These are phyloP conservation scores for Drosophila pseudoananassae DNA, from an alignment of 1,140 invertebrate species.

Conservation along the genomic window DNA sequence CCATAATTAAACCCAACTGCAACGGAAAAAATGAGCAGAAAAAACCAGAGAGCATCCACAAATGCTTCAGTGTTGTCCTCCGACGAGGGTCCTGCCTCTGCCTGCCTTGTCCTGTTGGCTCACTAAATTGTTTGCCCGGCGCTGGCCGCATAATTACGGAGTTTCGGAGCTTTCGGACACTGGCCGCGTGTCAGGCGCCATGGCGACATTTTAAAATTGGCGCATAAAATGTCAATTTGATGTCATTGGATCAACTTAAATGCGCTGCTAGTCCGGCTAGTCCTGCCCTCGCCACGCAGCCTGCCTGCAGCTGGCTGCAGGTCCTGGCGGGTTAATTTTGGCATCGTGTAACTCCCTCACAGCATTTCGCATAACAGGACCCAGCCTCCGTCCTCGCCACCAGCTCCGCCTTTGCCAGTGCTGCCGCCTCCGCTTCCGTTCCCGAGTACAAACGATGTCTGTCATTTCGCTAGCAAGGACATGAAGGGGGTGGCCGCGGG, in stretches of 20 bases:
- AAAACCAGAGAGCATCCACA: slow-evolving; percentile 38
- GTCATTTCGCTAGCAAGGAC: slow-evolving; percentile 36
- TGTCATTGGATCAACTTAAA: slow-evolving; percentile 82
- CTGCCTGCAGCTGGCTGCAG: slow-evolving; percentile 34
- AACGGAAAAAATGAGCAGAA: slow-evolving; percentile 34
- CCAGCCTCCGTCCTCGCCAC: slow-evolving; percentile 10
- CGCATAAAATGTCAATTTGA: slow-evolving; percentile 82
- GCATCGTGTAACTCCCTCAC: slow-evolving; percentile 57
- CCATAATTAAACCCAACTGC: slow-evolving; percentile 49
- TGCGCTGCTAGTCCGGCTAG: slow-evolving; percentile 51
- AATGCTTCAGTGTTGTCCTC: slow-evolving; percentile 31
- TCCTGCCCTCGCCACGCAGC: slow-evolving; percentile 37
- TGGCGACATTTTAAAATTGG: slow-evolving; percentile 76
- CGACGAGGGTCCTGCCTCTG: background rate
- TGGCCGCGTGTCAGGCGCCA: slow-evolving; percentile 48
- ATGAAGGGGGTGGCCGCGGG: slow-evolving; percentile 35
- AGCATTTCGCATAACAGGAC: slow-evolving; percentile 43
- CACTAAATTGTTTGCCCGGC: slow-evolving; percentile 72
- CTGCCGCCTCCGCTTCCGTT: background rate
- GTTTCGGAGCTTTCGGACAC: slow-evolving; percentile 39
- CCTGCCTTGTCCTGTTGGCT: slow-evolving; percentile 7
- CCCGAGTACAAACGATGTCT: slow-evolving; percentile 29
- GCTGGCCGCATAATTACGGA: slow-evolving; percentile 74
- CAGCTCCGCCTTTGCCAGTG: background rate
- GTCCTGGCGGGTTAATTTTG: slow-evolving; percentile 71